These are phyloP conservation scores for Sminthurides bifidus DNA, from an alignment of 1,140 invertebrate species.

Conservation along the genomic window DNA sequence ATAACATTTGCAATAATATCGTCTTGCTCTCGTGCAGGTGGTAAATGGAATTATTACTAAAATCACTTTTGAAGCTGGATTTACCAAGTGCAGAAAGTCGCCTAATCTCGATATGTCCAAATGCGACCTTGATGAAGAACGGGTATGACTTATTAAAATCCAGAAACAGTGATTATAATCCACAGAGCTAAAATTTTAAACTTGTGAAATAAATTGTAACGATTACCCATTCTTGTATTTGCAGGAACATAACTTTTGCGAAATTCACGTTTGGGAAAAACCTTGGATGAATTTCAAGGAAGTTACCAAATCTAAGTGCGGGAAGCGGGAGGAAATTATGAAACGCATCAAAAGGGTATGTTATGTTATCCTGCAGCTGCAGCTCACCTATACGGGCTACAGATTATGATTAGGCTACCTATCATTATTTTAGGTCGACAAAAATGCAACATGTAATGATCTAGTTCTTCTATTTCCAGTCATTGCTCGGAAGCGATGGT, in stretches of 20 bases:
- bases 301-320: slow-evolving; percentile 29
- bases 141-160: slow-evolving; percentile 8
- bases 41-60: slow-evolving; percentile 27
- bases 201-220: slow-evolving; percentile 40
- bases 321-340: slow-evolving; percentile 31
- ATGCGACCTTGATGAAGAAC: slow-evolving; percentile 17
- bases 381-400: too few relatives aligned
- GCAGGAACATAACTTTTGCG: slow-evolving; percentile 42
- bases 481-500: too few relatives aligned
- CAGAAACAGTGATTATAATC: not conserved
- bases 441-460: too few relatives aligned
- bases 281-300: slow-evolving; percentile 44
- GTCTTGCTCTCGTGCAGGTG: slow-evolving; percentile 2
- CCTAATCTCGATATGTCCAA: slow-evolving; percentile 12
- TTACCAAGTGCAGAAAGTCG: slow-evolving; percentile 28
- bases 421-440: too few relatives aligned
- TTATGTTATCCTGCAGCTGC: too few relatives aligned
- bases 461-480: too few relatives aligned
- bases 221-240: slow-evolving; percentile 35
- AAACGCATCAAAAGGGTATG: not conserved
- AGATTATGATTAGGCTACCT: too few relatives aligned
- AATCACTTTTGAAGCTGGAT: slow-evolving; percentile 32
- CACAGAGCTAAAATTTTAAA: slow-evolving; percentile 9
- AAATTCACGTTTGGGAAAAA: slow-evolving; percentile 46
- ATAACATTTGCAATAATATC: not conserved